These are phyloP conservation scores for Lethrus apterus DNA, from an alignment of 1,140 invertebrate species.

Conservation along the genomic window DNA sequence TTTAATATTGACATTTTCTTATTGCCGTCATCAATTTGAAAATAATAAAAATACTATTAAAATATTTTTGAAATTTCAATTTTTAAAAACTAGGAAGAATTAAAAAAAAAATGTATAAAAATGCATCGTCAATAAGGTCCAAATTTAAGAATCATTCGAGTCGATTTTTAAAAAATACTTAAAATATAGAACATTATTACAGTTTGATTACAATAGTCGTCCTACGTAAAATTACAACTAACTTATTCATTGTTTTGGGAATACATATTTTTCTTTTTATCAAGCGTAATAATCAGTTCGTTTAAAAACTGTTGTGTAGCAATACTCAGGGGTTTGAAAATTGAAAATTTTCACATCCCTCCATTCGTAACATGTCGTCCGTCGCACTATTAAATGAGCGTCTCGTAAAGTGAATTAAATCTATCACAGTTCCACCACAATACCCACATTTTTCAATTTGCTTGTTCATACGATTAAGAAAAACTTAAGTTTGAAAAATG, in stretches of 20 bases:
- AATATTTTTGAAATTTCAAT: too few species aligned
- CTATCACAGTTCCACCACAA: slow-evolving; percentile 14
- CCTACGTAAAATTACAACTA: slow-evolving; percentile 10
- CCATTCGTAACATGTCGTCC: too few species aligned
- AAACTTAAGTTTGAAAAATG: too few species aligned
- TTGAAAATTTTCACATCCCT: too few species aligned
- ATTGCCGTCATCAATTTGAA: not conserved
- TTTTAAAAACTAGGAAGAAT: too few species aligned
- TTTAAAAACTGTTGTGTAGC: slow-evolving; percentile 6
- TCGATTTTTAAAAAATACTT: not conserved
- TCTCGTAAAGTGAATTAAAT: slow-evolving; percentile 12
- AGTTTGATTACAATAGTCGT: slow-evolving; percentile 17
- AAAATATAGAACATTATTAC: slow-evolving; percentile 15
- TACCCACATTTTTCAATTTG: too few species aligned
- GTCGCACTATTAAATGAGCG: too few species aligned
- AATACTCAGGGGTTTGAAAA: too few species aligned
- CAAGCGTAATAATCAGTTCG: slow-evolving; percentile 12
- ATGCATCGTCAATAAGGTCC: too few species aligned
- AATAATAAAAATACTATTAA: slow-evolving; percentile 1
- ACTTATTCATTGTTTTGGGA: slow-evolving; percentile 4
- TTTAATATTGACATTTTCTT: not conserved
- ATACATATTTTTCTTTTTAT: slow-evolving; percentile 10
- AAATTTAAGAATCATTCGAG: slow-evolving; percentile 4
- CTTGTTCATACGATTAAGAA: too few species aligned
- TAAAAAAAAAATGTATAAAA: too few species aligned